These are phyloP conservation scores for Polydesmus complanatus DNA, from an alignment of 2,888 invertebrate genomes.

Conservation along the genomic window DNA sequence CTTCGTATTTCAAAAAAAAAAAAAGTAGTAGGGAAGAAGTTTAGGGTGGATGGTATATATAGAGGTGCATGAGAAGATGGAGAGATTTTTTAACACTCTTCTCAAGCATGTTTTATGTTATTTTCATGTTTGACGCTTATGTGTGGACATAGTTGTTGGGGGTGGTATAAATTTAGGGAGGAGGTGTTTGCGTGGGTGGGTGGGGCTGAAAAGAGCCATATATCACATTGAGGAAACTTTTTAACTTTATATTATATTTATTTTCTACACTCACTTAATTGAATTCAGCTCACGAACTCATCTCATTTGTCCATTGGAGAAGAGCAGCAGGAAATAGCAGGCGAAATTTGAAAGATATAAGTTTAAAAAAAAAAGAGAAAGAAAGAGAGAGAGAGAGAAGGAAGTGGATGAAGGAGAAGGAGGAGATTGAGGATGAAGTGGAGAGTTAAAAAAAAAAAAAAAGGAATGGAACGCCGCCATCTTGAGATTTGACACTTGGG, in stretches of 20 bases:
- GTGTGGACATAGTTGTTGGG: background rate
- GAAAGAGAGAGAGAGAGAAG: background rate
- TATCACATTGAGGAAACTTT: background rate
- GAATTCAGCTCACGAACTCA: background rate
- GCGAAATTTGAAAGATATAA: background rate
- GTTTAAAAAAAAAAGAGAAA: no score
- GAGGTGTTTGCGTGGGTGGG: background rate
- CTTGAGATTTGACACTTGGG: background rate
- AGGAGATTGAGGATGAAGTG: no score
- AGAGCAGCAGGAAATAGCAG: background rate
- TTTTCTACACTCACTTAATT: background rate
- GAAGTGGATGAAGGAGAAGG: no score
- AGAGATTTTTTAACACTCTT: no score
- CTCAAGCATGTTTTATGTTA: background rate
- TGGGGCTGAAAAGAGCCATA: background rate
- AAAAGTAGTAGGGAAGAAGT: background rate
- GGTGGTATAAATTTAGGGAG: background rate
- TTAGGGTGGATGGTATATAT: background rate
- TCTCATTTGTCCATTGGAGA: background rate
- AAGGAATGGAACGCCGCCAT: background rate
- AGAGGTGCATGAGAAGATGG: no score
- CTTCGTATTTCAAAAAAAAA: background rate
- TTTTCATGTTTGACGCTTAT: background rate
- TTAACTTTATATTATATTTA: background rate
- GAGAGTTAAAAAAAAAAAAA: background rate